A percentile compares a stretch with the other conserved stretches of the same genome.
Evolutionary conservation across 2,113 vertebrate genomes (phyloP).

Genomic region (Dasyprocta punctata): DNA sequence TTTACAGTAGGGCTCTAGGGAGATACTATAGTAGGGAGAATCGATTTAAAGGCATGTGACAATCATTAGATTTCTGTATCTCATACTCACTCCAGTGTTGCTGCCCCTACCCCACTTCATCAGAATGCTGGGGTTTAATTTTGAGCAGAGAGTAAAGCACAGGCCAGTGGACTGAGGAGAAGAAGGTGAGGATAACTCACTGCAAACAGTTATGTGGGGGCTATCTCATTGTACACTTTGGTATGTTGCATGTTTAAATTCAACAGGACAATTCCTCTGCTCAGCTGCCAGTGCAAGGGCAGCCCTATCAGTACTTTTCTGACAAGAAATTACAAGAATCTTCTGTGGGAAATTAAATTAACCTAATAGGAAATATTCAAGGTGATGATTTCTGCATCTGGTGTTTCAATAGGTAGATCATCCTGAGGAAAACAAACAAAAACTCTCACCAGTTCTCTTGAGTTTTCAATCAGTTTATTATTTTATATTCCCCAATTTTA

Average conservation of each 20-base stretch:
- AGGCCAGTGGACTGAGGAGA: not conserved
- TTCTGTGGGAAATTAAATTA: not conserved
- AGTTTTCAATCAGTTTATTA: not conserved
- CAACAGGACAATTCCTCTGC: not conserved
- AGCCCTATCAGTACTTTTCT: not conserved
- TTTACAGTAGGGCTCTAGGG: fast-evolving
- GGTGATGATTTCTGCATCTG: not conserved
- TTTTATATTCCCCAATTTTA: not conserved
- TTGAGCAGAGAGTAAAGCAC: not conserved
- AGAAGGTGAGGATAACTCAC: not conserved
- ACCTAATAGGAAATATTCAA: not conserved
- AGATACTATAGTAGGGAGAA: not conserved
- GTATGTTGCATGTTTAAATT: not conserved
- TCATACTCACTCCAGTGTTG: not conserved
- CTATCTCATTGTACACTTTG: not conserved
- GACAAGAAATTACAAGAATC: not conserved
- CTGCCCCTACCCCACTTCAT: fast-evolving
- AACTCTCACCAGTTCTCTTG: not conserved
- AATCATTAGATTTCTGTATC: not conserved
- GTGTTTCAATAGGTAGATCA: not conserved
- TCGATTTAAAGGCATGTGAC: not conserved
- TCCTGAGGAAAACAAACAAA: not conserved
- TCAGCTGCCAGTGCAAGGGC: not conserved
- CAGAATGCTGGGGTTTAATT: not conserved
- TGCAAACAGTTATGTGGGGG: not conserved